Evolutionary conservation across 2,113 vertebrate genomes (phyloP), one percentile per base, ranked within the genome.

Genomic region (Ictidomys tridecemlineatus): DNA sequence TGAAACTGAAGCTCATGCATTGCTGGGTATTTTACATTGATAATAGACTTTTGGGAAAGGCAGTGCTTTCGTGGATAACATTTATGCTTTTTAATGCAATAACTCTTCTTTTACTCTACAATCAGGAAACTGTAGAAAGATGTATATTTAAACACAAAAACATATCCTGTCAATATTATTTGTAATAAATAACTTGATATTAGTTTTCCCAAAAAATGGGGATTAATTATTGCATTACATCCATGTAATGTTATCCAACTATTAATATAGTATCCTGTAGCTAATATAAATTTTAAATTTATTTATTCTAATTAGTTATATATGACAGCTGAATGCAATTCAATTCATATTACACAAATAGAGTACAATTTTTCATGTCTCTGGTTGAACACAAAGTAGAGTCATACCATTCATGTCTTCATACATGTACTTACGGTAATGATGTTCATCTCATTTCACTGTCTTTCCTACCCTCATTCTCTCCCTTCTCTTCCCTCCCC

Each of bases 181-280:
- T 92, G 78, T 10, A 93, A 85, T n/a, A 89, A 51, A 84, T 91
- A 87, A 92, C 79, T 95, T 89, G 28, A 42, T 83, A 80, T 89
- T 42, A 78, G 4, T 87, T 73, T 89, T 77, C 28, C 34, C 87
- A 53, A 84, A 32, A 28, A 67, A 45, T 53, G 20, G 53, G 37
- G 34, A 95, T 73, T 83, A 91, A 79, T 91, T 91, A 72, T 89
- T 86, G 58, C 32, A 58, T 79, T 85, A 85, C 8, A 67, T 37
- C 30, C 12, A 63, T 22, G 34, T 63, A 96, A 83, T 89, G 39
- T 85, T 22, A 79, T 91, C 22, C 91, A 89, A 5, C 37, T 92
- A 82, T 89, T 96, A 91, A 82, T 56, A 86, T 32, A n/a, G 10
- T 58, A 9, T 89, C 58, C 32, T 76, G 22, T 95, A 51, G 18